Evolutionary conservation across 2,113 vertebrate genomes (phyloP).

Genomic region (Corynorhinus townsendii): DNA sequence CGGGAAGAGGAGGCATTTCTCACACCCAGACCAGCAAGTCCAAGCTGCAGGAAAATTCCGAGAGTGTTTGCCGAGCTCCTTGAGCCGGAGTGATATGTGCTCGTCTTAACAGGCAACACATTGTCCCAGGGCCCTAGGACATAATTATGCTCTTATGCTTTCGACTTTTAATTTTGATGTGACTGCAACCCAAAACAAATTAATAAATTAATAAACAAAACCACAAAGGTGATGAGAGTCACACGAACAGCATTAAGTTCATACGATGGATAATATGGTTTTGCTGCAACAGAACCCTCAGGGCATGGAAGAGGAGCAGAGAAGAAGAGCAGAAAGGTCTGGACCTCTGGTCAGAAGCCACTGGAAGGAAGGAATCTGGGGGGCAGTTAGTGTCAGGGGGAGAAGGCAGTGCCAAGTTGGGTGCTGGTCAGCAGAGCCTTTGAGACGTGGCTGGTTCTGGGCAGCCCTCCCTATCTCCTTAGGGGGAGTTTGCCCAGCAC

Average conservation of each 20-base stretch:
- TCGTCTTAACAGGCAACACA: background rate
- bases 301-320: background rate
- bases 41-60: background rate
- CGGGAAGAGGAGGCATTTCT: background rate
- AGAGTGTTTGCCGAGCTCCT: background rate
- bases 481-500: background rate
- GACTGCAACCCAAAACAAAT: background rate
- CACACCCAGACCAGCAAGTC: background rate
- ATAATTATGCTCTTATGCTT: background rate
- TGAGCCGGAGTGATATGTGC: background rate
- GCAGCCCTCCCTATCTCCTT: background rate
- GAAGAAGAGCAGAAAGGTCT: background rate
- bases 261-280: background rate
- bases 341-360: background rate
- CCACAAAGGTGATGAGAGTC: background rate
- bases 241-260: background rate
- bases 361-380: background rate
- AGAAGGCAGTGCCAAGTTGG: background rate
- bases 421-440: background rate
- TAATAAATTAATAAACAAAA: background rate
- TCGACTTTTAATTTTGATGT: background rate
- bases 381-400: background rate
- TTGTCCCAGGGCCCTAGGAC: background rate
- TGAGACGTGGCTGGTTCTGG: background rate
- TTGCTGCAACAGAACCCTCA: background rate